Base-by-base conservation (phyloP, 2,113 vertebrate genomes). In the Oenanthe melanoleuca region DNA sequence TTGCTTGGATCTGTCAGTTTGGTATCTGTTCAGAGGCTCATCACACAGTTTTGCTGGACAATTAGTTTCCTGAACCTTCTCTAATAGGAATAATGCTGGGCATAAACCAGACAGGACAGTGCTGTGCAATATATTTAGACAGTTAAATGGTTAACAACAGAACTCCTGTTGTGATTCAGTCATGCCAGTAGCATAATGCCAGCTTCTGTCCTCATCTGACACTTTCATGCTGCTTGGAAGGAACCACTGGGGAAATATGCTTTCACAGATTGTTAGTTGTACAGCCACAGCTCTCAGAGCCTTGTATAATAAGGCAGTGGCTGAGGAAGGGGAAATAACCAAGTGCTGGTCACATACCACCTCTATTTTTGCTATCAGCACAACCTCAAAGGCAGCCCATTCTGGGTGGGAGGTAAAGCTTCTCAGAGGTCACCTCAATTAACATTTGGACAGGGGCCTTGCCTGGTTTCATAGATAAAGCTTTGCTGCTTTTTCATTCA, bases 131-230 rank as follows among this genome's bases (percentile, higher is more conserved):
- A 10, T 12, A 22, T 73, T 80, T 60, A 50, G 85, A 33, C 56
- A 57, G 61, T 61, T 84, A 89, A 93, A 93, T 67, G 73, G 89
- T 95, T 95, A 96, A 96, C 69, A 90, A 5, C 56, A 79, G 80
- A 91, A 37, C 65, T 93, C 77, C 44, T 86, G 52, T 90, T 93
- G 82, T 56, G 75, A 90, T 92, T 96, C 80, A 86, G 88, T 57
- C 75, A 33, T 47, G 92, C 64, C 88, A 78, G 88, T 21, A 88
- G 69, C 80, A 34, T 67, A 89, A 89, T 60, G 85, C 88, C 56
- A 74, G 64, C 72, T 86, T 80, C 94, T 97, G 92, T 96, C 93
- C 92, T 96, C 88, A 78, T 89, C 93, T 97, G 94, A 95, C 95
- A 88, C 92, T 80, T 95, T 17, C 2, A 6, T 55, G 69, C 67